Conservation (phyloP, 2,888 invertebrate species). For the Cryptocheilus praepositus region DNA sequence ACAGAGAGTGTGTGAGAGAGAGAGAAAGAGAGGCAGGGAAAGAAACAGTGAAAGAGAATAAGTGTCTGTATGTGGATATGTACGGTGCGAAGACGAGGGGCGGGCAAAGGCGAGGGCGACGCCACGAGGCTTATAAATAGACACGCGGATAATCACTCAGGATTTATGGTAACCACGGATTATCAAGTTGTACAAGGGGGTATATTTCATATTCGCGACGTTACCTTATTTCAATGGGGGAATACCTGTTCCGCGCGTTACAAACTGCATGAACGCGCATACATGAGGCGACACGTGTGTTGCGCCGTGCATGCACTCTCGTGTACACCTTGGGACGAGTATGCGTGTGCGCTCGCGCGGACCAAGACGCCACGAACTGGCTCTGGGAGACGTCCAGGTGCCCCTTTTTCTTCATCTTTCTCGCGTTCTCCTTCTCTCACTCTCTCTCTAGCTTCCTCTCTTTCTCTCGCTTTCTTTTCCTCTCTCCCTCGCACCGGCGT, state of each 20-base stretch:
- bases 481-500: slow-evolving; percentile 4
- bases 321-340: slow-evolving; percentile 36
- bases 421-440: too few species aligned
- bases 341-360: slow-evolving; percentile 27
- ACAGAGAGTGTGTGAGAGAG: neutral
- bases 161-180: slow-evolving; percentile 75
- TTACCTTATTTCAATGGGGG: slow-evolving; percentile 72
- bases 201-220: slow-evolving; percentile 74
- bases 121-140: slow-evolving; percentile 72
- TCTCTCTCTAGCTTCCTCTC: slow-evolving; percentile 19
- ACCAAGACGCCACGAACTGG: slow-evolving; percentile 49
- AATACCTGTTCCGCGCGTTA: slow-evolving; percentile 69
- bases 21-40: neutral
- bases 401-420: slow-evolving; percentile 34
- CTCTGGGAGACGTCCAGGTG: slow-evolving; percentile 51
- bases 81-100: slow-evolving; percentile 22
- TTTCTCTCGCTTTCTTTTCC: slow-evolving; percentile 16
- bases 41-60: neutral
- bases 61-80: slow-evolving; percentile 8
- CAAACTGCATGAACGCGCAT: slow-evolving; percentile 58
- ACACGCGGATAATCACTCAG: slow-evolving; percentile 74
- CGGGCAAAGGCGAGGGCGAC: slow-evolving; percentile 52
- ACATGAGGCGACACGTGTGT: slow-evolving; percentile 53
- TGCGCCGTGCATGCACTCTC: slow-evolving; percentile 30
- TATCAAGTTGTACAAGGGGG: slow-evolving; percentile 75